A percentile compares a stretch with the other conserved stretches of the same genome.
These are phyloP conservation scores for Mnemiopsis leidyi DNA, from an alignment of 37 sponge, comb jelly and placozoan genomes.

Conservation along the genomic window DNA sequence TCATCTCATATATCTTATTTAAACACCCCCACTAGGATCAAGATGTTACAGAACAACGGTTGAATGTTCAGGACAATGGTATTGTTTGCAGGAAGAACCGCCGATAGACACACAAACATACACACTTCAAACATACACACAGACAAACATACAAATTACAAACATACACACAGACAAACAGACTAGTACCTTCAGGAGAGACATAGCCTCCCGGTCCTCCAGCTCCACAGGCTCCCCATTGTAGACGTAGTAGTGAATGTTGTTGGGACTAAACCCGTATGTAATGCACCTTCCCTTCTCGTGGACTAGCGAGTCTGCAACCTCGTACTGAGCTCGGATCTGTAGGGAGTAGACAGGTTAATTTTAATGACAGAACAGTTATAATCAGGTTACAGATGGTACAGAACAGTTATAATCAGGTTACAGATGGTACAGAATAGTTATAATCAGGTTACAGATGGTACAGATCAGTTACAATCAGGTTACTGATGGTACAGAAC, in stretches of 20 bases:
- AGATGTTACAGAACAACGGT: no score
- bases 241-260: conserved; percentile 25
- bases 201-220: not conserved
- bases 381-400: no score
- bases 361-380: not conserved
- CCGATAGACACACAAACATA: not conserved
- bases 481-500: no score
- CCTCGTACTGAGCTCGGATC: not conserved
- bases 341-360: not conserved
- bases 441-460: no score
- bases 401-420: no score
- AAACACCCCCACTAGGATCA: no score
- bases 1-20: no score
- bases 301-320: conserved; percentile 8
- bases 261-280: not conserved
- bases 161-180: not conserved
- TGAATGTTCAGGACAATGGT: no score
- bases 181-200: not conserved
- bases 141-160: not conserved
- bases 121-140: not conserved
- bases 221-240: not conserved
- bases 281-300: conserved; percentile 1
- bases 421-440: no score
- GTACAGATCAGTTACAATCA: no score
- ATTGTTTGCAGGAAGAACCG: no score